phyloP scores from a whole-genome alignment of 2,113 vertebrate species.

The Sturnus vulgaris region DNA sequence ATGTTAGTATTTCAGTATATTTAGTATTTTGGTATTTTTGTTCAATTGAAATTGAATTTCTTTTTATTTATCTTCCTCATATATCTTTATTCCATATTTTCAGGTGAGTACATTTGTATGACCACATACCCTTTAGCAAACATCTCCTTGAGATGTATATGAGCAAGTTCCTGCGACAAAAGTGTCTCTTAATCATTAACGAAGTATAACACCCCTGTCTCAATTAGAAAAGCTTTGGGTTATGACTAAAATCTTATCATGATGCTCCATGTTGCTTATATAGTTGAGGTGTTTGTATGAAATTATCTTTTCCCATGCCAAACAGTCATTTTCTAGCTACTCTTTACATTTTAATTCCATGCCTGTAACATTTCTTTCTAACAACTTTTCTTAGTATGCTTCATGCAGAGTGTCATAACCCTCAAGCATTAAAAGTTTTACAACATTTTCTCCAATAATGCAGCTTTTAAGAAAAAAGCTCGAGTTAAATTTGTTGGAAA shows the following conservation, averaged over 20 bases:
- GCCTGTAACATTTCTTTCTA: not conserved
- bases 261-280: not conserved
- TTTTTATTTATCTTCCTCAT: not conserved
- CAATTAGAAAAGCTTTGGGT: not conserved
- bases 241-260: not conserved
- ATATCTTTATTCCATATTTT: constrained; percentile 40
- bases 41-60: not conserved
- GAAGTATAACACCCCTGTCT: not conserved
- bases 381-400: not conserved
- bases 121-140: not conserved
- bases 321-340: not conserved
- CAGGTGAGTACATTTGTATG: not conserved
- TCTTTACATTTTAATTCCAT: constrained; percentile 7
- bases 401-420: not conserved
- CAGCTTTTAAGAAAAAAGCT: not conserved
- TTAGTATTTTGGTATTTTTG: not conserved
- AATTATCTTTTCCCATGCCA: not conserved
- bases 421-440: not conserved
- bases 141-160: not conserved
- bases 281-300: not conserved
- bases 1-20: not conserved
- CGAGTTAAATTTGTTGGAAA: constrained; percentile 26
- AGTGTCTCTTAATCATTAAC: not conserved
- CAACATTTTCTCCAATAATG: constrained; percentile 35
- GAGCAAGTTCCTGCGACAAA: constrained; percentile 13